Conservation (phyloP, 64 coral and sea anemone genomes). For the Dendronephthya gigantea region DNA sequence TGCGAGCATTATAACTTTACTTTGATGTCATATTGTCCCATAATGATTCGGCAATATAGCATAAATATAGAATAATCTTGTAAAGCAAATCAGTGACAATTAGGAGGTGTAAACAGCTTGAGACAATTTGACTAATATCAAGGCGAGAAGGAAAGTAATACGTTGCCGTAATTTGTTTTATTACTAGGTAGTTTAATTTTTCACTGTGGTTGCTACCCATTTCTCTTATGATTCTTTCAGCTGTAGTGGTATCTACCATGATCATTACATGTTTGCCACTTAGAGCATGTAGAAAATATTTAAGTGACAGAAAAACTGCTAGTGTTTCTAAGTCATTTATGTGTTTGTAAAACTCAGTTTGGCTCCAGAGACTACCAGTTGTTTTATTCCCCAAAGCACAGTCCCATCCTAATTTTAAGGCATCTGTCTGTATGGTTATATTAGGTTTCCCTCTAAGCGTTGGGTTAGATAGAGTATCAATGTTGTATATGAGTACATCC, state of each 20-base stretch:
- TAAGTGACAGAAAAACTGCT: constrained; percentile 23
- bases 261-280: constrained; percentile 20
- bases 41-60: no score
- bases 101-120: no score
- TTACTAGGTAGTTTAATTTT: not conserved
- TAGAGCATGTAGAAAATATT: not conserved
- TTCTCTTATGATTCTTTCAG: constrained; percentile 1
- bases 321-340: constrained; percentile 40
- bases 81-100: no score
- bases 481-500: constrained; percentile 7
- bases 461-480: not conserved
- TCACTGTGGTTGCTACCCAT: constrained; percentile 36
- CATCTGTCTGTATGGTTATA: not conserved
- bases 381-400: not conserved
- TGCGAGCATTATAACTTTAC: no score
- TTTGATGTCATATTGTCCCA: no score
- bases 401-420: constrained; percentile 12
- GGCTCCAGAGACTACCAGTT: constrained; percentile 5
- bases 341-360: constrained; percentile 2
- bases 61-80: no score
- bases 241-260: constrained; percentile 20
- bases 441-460: not conserved
- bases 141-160: no score
- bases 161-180: no score
- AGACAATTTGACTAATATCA: no score